Evolutionary conservation across 64 coral and sea anemone species (phyloP).

Genomic region (Dendrophyllia cribrosa): DNA sequence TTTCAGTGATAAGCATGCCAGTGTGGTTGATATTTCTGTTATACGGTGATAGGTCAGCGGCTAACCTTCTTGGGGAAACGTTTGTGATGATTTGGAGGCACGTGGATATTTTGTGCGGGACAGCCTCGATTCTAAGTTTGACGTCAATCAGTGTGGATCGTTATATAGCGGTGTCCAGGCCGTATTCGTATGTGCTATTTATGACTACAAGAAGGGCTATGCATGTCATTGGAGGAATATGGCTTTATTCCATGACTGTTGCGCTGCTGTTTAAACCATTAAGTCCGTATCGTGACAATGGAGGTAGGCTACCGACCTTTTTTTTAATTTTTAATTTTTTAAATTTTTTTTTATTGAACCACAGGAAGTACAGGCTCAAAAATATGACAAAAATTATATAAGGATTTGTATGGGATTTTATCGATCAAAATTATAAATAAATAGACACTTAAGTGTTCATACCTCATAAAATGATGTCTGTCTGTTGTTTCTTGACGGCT

Average conservation of each 20-base stretch:
- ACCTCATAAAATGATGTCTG: no score
- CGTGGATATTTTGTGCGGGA: conserved; percentile 78
- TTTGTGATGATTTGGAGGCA: conserved; percentile 63
- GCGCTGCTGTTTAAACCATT: conserved; percentile 54
- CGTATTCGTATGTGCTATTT: conserved; percentile 58
- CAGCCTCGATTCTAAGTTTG: conserved; percentile 82
- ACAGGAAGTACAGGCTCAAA: no score
- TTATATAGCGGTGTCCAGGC: conserved; percentile 75
- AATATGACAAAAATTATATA: no score
- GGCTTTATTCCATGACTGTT: conserved; percentile 72
- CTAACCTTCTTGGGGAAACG: not conserved
- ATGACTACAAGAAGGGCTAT: conserved; percentile 64
- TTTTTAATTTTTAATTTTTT: no score
- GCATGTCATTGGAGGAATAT: conserved; percentile 58
- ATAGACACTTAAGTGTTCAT: no score
- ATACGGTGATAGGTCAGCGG: not conserved
- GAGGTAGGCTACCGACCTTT: no score
- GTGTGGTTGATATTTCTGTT: conserved; percentile 71
- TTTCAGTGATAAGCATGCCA: conserved; percentile 82
- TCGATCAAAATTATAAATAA: no score
- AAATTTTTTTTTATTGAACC: no score
- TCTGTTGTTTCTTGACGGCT: no score
- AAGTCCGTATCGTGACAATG: no score
- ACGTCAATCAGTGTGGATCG: conserved; percentile 83
- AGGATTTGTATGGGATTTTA: no score